A percentile compares a stretch with the other conserved stretches of the same genome.
Evolutionary conservation across 2,113 vertebrate species (phyloP).

Genomic region (Burhinus oedicnemus): DNA sequence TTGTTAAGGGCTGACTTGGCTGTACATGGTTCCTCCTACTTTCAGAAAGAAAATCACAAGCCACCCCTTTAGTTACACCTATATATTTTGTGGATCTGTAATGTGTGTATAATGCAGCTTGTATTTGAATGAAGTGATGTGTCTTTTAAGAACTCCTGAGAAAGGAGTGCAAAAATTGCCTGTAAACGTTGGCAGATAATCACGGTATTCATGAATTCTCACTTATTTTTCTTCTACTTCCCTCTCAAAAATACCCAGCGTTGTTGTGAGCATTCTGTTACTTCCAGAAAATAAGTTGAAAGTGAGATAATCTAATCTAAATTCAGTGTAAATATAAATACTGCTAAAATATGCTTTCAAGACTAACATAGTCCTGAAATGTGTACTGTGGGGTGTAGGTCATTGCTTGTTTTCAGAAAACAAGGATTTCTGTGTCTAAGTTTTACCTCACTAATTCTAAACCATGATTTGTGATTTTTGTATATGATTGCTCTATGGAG

Average conservation of each 20-base stretch:
- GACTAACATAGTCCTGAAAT: not conserved
- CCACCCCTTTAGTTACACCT: not conserved
- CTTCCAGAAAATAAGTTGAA: conserved; percentile 34
- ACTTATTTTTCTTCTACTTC: not conserved
- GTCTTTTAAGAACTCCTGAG: not conserved
- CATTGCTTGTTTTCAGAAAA: conserved; percentile 52
- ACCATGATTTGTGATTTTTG: conserved; percentile 21
- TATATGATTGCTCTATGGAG: not conserved
- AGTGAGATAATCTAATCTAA: conserved; percentile 30
- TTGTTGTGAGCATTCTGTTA: conserved; percentile 19
- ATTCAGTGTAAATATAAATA: conserved; percentile 44
- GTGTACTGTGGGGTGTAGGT: not conserved
- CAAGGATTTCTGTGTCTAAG: conserved; percentile 45
- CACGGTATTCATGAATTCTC: not conserved
- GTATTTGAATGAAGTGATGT: not conserved
- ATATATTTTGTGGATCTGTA: not conserved
- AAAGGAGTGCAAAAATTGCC: not conserved
- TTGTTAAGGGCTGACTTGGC: not conserved
- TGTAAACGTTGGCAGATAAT: not conserved
- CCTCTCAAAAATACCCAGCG: not conserved
- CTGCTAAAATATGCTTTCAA: conserved; percentile 45
- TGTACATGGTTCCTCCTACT: not conserved
- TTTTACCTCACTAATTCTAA: conserved; percentile 29
- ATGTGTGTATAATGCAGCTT: not conserved
- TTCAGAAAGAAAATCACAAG: not conserved